phyloP scores from a whole-genome alignment of 2,888 invertebrate genomes.

The Drosophila rellima region DNA sequence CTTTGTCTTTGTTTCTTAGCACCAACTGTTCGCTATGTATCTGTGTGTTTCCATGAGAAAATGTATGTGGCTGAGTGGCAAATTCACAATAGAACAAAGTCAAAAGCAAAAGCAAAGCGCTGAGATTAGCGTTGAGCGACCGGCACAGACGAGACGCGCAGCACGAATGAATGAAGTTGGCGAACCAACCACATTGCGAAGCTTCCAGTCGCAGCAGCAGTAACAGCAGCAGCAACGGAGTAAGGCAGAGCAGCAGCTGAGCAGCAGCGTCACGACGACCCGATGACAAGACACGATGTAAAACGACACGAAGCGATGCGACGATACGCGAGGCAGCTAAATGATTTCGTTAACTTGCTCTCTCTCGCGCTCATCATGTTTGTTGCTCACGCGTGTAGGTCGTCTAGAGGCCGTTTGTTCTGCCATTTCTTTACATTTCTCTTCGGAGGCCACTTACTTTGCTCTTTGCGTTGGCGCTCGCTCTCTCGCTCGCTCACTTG shows the following conservation, averaged over 20 bases:
- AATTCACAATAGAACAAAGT: conserved; percentile 16
- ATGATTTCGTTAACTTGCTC: conserved; percentile 17
- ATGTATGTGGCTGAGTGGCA: conserved; percentile 24
- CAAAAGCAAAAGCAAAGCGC: conserved; percentile 5
- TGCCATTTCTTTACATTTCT: conserved; percentile 41
- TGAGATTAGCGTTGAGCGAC: conserved; percentile 52
- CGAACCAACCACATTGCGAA: conserved; percentile 52
- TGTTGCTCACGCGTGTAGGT: conserved; percentile 81
- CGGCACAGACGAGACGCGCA: conserved; percentile 75
- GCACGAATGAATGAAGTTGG: conserved; percentile 83
- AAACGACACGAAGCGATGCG: conserved; percentile 30
- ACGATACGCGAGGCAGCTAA: conserved; percentile 19
- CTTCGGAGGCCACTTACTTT: conserved; percentile 39
- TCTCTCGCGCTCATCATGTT: conserved; percentile 27
- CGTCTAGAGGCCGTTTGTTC: conserved; percentile 83
- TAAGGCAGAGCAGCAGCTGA: conserved; percentile 12
- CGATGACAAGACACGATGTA: conserved; percentile 33
- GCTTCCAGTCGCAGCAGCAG: conserved; percentile 28
- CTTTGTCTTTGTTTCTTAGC: conserved; percentile 59
- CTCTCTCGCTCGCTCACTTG: conserved; percentile 37
- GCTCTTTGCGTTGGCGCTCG: conserved; percentile 20
- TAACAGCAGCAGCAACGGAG: conserved; percentile 12
- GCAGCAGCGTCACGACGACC: conserved; percentile 10
- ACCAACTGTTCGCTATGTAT: conserved; percentile 34
- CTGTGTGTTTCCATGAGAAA: conserved; percentile 29